Base-by-base conservation (phyloP, 1,140 invertebrate genomes). In the Cataglyphis hispanica region DNA sequence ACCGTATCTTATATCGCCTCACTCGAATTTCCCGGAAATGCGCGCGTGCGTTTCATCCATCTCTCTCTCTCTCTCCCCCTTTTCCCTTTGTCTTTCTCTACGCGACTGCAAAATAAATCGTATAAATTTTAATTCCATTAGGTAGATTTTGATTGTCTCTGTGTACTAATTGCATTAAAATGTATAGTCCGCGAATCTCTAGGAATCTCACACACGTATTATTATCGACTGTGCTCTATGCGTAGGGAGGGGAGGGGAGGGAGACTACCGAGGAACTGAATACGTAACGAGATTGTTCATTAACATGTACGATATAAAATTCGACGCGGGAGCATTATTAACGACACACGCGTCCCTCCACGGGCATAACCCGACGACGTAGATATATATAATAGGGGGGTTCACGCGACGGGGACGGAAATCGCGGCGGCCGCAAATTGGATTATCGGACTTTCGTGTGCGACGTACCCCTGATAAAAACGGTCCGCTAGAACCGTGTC, bases 391-490 rank as follows among this genome's bases (percentile, higher is more conserved):
- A n/a, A n/a, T 16, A 7, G 3, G 0, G 11, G 13, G 53, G 25
- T 83, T 60, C 66, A 22, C 78, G 53, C 19, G 56, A n/a, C n/a
- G 78, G 0, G 31, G 31, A 40, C 67, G 67, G 78, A 74, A 83
- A 83, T 83, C 53, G 67, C 67, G 46, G 53, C 66, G 53, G 67
- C 40, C 67, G 78, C 56, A 83, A 83, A 83, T 83, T 83, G 78
- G 78, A 83, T 83, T 83, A 83, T 83, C 78, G 78, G 78, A 61
- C 78, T 63, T 74, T 43, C 53, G 67, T 37, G 67, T 10, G 25
- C 66, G 78, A 70, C 64, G 70, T 34, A 25, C 53, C 53, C 13
- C 56, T n/a, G 50, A 67, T 31, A 86, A 74, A 85, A 67, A 85
- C 60, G 80, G 46, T 37, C 31, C 25, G 61, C 27, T 13, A 10